Conservation (phyloP, 2,113 vertebrate species). For the Numida meleagris region DNA sequence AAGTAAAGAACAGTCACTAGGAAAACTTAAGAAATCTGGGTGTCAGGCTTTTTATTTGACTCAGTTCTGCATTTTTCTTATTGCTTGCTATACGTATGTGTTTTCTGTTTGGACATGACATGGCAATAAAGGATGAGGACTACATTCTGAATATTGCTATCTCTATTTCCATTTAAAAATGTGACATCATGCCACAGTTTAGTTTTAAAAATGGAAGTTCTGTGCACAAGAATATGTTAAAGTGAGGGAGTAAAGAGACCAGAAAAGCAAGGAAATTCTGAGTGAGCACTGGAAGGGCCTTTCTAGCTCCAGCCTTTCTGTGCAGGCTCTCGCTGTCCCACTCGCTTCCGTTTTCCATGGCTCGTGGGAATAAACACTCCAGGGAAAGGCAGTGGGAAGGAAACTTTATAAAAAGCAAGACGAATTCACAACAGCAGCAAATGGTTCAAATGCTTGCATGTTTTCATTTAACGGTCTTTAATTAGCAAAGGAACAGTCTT, state of each 20-base stretch:
- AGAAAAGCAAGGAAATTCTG: constrained; percentile 58
- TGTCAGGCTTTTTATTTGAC: constrained; percentile 40
- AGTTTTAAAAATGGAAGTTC: constrained; percentile 69
- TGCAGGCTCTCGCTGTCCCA: not conserved
- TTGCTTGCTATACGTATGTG: not conserved
- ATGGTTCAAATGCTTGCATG: constrained; percentile 19
- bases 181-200: constrained; percentile 17
- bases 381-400: constrained; percentile 47
- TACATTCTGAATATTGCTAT: constrained; percentile 35
- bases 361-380: constrained; percentile 53
- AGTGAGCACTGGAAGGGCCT: not conserved
- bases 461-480: constrained; percentile 60
- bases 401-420: constrained; percentile 58
- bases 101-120: constrained; percentile 59
- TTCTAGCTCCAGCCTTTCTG: not conserved
- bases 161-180: constrained; percentile 43
- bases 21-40: constrained; percentile 45
- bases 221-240: constrained; percentile 34
- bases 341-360: constrained; percentile 38
- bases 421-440: constrained; percentile 49
- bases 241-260: not conserved
- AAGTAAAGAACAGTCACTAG: constrained; percentile 48
- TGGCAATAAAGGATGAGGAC: constrained; percentile 49
- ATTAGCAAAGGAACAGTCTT: constrained; percentile 65
- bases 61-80: constrained; percentile 49